Evolutionary conservation across 2,797 vertebrate species (phyloP), one percentile per base, ranked within the genome.

Genomic region (Thaleichthys pacificus): DNA sequence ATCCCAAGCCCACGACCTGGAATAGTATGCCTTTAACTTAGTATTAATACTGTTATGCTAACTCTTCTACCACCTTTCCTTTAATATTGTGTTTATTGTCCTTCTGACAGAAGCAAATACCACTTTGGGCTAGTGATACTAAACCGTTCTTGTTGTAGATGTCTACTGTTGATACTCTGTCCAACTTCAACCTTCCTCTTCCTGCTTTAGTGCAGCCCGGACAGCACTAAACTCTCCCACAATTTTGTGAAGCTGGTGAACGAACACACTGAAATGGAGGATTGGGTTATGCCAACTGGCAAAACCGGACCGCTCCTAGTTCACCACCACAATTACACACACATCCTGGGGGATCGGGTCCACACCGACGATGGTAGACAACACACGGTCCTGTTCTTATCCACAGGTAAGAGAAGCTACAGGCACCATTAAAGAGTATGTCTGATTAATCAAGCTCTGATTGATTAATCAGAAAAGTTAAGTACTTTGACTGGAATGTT

Each of bases 271-370:
- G 90, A 93, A 80, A 85, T 93, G 89, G 4, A 79, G 60, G 0
- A 88, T 0, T 77, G 65, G 80, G 77, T 94, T 15, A 24, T 0
- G 9, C 91, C 93, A 0, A 38, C 69, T 5, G 42, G 62, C 1
- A n/a, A 47, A 1, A 61, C 68, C 0, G 26, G 19, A 0, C 85
- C 91, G 0, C 49, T 93, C 63, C 28, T 92, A 24, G 32, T 85
- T 7, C 86, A 64, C 11, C 80, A 77, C 42, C 82, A 68, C 62
- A 83, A 19, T 30, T 94, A 94, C 85, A 91, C 87, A 1, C 85
- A 84, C 72, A 86, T 94, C 79, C 32, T 68, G 1, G 84, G 84
- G 0, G 85, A 92, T 58, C 4, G 15, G 2, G 67, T 77, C 19
- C 17, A 0, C 9, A 5, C 21, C 9, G 66, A 1, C 3, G 1